A percentile compares a stretch with the other conserved stretches of the same genome.
Conservation (phyloP, 1,140 invertebrate genomes). For the Pachypeltis micranthus region DNA sequence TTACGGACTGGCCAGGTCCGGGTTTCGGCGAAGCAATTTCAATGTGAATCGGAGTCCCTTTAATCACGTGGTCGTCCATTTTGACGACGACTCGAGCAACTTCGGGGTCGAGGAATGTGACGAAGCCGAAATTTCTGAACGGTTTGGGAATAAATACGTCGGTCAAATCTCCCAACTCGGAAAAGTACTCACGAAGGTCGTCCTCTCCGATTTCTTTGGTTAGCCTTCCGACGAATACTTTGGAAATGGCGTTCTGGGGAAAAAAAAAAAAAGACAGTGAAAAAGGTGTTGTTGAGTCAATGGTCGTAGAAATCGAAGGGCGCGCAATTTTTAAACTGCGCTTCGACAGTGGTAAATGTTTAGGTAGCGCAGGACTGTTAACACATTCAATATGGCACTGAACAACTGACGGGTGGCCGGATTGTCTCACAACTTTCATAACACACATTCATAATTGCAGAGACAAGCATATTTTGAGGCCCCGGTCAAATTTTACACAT, state of each 20-base stretch:
- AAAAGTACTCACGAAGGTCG: slow-evolving; percentile 87
- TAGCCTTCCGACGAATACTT: slow-evolving; percentile 91
- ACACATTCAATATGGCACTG: too few species aligned
- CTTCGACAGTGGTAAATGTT: too few species aligned
- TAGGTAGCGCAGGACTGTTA: too few species aligned
- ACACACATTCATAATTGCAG: too few species aligned
- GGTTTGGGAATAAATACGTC: slow-evolving; percentile 94
- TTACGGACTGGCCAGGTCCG: slow-evolving; percentile 42
- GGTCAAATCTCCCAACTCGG: slow-evolving; percentile 88
- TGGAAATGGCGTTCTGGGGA: slow-evolving; percentile 70
- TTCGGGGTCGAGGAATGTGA: slow-evolving; percentile 89
- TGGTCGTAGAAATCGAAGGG: too few species aligned
- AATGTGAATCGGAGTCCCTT: slow-evolving; percentile 52
- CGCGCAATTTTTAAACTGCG: too few species aligned
- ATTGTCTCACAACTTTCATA: too few species aligned
- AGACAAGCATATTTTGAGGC: too few species aligned
- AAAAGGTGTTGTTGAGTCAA: too few species aligned
- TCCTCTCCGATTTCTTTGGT: slow-evolving; percentile 81
- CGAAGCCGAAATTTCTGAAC: slow-evolving; percentile 89
- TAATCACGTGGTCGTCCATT: slow-evolving; percentile 94
- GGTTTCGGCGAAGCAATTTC: slow-evolving; percentile 88
- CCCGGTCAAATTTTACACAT: too few species aligned
- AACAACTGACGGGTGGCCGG: too few species aligned
- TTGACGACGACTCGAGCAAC: slow-evolving; percentile 87
- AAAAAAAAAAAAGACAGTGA: neutral